Conservation (phyloP, 1,140 invertebrate species). For the Philopotamus ludificatus region DNA sequence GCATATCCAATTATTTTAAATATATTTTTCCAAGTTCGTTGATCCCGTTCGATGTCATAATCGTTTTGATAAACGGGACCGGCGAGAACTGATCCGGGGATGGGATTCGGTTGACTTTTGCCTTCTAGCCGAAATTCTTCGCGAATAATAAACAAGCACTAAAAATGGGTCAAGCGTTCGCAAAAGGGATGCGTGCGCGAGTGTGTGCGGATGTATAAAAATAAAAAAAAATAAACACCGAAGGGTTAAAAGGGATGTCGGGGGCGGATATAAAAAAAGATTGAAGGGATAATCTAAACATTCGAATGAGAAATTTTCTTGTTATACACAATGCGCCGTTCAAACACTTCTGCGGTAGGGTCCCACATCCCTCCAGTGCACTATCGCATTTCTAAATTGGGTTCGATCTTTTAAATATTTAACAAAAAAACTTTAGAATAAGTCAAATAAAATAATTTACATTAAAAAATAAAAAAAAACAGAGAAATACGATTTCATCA, state of each 20-base stretch:
- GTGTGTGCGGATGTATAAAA: background rate
- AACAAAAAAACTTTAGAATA: too few relatives aligned
- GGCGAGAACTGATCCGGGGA: too few relatives aligned
- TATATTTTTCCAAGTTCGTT: background rate
- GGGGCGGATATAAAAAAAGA: slow-evolving; percentile 7
- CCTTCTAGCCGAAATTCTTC: background rate
- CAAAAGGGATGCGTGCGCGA: background rate
- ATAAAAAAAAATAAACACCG: background rate
- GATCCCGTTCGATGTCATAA: background rate
- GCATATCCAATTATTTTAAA: background rate
- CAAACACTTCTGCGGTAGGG: too few relatives aligned
- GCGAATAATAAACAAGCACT: background rate
- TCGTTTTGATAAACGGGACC: too few relatives aligned
- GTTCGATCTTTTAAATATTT: too few relatives aligned
- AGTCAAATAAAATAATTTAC: too few relatives aligned
- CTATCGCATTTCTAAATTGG: too few relatives aligned
- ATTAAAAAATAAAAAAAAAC: too few relatives aligned
- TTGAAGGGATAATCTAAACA: slow-evolving; percentile 1
- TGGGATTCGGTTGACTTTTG: too few relatives aligned
- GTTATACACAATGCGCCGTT: too few relatives aligned
- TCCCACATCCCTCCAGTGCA: too few relatives aligned
- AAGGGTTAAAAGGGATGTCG: slow-evolving; percentile 1
- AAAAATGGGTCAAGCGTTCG: background rate
- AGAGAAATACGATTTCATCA: too few relatives aligned
- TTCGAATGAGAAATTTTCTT: background rate